Conservation (phyloP, 2,113 vertebrate species). For the Xenopus laevis region DNA sequence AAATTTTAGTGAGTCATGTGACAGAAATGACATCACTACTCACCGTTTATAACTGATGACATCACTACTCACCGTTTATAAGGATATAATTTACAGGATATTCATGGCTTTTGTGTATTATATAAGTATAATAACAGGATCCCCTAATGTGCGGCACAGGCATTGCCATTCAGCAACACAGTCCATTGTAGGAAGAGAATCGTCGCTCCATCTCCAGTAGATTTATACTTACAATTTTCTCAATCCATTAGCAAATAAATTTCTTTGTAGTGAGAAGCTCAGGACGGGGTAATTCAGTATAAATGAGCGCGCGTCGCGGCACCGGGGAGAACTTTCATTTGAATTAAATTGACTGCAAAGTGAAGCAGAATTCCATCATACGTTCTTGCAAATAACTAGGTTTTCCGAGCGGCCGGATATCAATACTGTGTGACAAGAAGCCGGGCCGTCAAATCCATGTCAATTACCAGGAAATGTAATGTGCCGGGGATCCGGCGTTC, state of each 20-base stretch:
- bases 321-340: slow-evolving; percentile 21
- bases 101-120: no score
- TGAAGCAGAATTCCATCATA: slow-evolving; percentile 35
- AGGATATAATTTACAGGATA: no score
- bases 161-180: slow-evolving; percentile 2
- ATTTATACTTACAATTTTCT: slow-evolving; percentile 5
- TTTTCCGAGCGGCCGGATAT: slow-evolving; percentile 22
- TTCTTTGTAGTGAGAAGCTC: background rate
- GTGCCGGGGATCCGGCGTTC: no score
- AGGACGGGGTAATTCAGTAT: slow-evolving; percentile 6
- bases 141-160: no score
- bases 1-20: no score
- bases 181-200: background rate
- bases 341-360: slow-evolving; percentile 32
- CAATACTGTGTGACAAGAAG: slow-evolving; percentile 9
- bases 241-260: background rate
- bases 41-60: no score
- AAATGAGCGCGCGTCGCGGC: slow-evolving; percentile 14
- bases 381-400: slow-evolving; percentile 9
- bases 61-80: no score
- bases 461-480: slow-evolving; percentile 4
- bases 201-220: background rate
- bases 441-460: slow-evolving; percentile 7
- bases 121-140: no score
- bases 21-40: no score